These are phyloP conservation scores for Sorex araneus DNA, from an alignment of 2,113 vertebrate species.

Conservation along the genomic window DNA sequence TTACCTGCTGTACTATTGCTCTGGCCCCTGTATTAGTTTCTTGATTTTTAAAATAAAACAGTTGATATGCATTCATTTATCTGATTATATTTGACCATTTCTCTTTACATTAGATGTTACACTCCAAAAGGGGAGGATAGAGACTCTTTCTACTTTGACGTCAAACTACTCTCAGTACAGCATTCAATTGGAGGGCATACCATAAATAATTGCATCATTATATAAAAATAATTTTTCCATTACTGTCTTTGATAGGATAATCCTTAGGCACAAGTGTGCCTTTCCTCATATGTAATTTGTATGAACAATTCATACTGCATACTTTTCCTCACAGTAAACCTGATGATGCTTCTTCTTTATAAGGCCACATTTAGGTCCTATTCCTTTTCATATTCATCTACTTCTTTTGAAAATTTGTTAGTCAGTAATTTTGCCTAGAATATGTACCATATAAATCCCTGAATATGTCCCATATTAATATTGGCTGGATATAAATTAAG, in stretches of 20 bases:
- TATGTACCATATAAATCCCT: neutral
- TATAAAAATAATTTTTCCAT: constrained; percentile 41
- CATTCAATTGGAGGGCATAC: neutral
- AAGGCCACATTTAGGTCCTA: neutral
- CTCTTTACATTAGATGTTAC: neutral
- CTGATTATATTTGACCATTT: neutral
- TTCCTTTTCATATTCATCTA: neutral
- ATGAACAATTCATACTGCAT: neutral
- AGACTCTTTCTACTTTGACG: neutral
- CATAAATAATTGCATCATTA: neutral
- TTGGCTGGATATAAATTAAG: neutral
- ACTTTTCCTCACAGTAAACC: neutral
- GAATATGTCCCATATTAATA: neutral
- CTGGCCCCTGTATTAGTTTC: neutral
- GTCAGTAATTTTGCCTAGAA: neutral
- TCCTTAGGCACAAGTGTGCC: neutral
- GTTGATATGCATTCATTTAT: neutral
- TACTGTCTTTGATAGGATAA: neutral
- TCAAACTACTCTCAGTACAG: neutral
- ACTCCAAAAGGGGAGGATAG: neutral
- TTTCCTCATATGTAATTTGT: neutral
- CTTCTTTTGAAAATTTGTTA: constrained; percentile 2
- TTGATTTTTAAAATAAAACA: constrained; percentile 50
- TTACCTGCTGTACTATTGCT: too few relatives aligned
- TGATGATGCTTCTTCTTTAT: neutral